phyloP scores from a whole-genome alignment of 1,140 invertebrate species.

The Littorina saxatilis region DNA sequence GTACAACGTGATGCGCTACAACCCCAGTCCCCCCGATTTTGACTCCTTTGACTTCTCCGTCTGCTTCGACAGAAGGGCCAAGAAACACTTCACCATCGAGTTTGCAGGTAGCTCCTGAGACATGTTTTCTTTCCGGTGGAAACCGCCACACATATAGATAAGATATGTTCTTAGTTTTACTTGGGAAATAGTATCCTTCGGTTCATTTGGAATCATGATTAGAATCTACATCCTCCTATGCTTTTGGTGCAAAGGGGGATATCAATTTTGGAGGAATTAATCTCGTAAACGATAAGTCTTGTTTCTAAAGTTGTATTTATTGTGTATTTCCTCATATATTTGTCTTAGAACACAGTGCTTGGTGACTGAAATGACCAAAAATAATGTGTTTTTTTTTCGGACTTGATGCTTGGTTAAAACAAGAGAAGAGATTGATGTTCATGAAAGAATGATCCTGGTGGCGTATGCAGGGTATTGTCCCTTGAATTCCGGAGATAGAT shows the following conservation, averaged over 20 bases:
- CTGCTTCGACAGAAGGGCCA: conserved; percentile 1
- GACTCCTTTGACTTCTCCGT: neutral
- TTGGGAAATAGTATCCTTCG: no score
- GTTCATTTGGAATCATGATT: no score
- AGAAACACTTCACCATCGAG: conserved; percentile 34
- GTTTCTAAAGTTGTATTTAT: no score
- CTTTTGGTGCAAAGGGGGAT: neutral
- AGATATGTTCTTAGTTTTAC: neutral
- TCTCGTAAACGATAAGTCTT: no score
- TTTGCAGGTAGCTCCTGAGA: conserved; percentile 7
- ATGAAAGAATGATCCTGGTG: neutral
- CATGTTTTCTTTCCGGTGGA: neutral
- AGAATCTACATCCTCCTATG: neutral
- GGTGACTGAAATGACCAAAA: no score
- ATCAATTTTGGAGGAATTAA: neutral
- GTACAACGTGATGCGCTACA: conserved; percentile 26
- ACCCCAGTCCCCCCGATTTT: conserved; percentile 4
- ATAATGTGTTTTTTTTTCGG: no score
- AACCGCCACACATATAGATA: neutral
- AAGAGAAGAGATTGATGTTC: neutral
- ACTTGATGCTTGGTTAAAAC: no score
- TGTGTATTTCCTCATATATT: no score
- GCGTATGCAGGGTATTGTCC: neutral
- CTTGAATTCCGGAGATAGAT: neutral
- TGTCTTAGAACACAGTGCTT: no score